A percentile compares a stretch with the other conserved stretches of the same genome.
Conservation (phyloP, 2,113 vertebrate genomes). For the Delphinus delphis region DNA sequence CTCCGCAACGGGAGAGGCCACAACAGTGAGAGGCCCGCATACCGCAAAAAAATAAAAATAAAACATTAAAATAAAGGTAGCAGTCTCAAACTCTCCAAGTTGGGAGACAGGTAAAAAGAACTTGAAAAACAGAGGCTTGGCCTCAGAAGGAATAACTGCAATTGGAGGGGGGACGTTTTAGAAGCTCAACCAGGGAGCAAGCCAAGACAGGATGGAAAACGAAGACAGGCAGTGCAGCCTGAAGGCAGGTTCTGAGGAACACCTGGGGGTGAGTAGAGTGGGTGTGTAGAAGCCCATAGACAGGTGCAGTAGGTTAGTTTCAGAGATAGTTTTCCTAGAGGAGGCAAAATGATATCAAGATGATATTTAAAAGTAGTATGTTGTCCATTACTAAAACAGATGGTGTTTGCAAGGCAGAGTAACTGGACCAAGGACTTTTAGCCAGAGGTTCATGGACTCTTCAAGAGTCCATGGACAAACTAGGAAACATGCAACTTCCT, state of each 20-base stretch:
- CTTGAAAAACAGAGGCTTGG: background rate
- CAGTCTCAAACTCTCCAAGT: background rate
- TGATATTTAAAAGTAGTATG: background rate
- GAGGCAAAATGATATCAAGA: background rate
- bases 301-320: background rate
- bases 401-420: background rate
- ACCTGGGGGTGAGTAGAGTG: accelerated
- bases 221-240: background rate
- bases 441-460: background rate
- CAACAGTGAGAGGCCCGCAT: too few species aligned
- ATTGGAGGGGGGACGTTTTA: background rate
- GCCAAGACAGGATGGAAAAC: background rate
- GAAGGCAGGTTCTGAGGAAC: background rate
- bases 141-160: background rate
- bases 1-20: too few species aligned
- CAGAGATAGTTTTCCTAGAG: background rate
- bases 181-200: background rate
- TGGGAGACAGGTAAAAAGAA: background rate
- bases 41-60: too few species aligned
- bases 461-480: background rate
- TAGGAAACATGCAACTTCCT: background rate
- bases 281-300: accelerated
- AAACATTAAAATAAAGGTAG: background rate
- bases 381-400: background rate
- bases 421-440: background rate